phyloP scores from a whole-genome alignment of 2,888 invertebrate species.

The Anticlea derivata region DNA sequence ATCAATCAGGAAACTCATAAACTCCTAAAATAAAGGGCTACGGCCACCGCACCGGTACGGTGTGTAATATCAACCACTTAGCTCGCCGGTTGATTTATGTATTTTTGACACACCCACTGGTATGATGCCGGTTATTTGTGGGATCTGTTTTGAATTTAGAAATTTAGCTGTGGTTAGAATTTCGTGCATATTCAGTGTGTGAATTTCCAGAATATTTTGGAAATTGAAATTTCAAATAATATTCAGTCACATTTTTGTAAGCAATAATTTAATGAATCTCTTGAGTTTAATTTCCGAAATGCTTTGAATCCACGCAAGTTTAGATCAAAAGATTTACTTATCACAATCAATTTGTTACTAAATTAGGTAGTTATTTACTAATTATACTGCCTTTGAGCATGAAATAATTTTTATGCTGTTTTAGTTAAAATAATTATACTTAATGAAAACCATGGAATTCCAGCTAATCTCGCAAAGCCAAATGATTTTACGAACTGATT shows the following conservation, averaged over 20 bases:
- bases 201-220: too few relatives aligned
- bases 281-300: background rate
- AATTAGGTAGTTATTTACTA: too few relatives aligned
- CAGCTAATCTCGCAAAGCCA: too few relatives aligned
- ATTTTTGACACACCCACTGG: slow-evolving; percentile 8
- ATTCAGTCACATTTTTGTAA: too few relatives aligned
- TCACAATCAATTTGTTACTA: too few relatives aligned
- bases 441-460: too few relatives aligned
- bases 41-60: slow-evolving; percentile 3
- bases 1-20: slow-evolving; percentile 8
- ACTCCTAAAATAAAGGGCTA: slow-evolving; percentile 4
- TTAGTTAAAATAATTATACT: background rate
- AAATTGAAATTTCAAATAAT: too few relatives aligned
- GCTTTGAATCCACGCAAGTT: background rate
- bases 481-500: too few relatives aligned
- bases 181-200: too few relatives aligned
- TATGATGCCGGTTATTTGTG: background rate
- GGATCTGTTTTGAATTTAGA: background rate
- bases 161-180: too few relatives aligned
- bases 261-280: too few relatives aligned
- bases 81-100: slow-evolving; percentile 9
- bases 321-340: too few relatives aligned
- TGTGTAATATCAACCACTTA: slow-evolving; percentile 3
- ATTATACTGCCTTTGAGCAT: slow-evolving; percentile 4
- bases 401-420: background rate